These are phyloP conservation scores for Hoplostethus mediterraneus DNA, from an alignment of 2,797 vertebrate species.

Conservation along the genomic window DNA sequence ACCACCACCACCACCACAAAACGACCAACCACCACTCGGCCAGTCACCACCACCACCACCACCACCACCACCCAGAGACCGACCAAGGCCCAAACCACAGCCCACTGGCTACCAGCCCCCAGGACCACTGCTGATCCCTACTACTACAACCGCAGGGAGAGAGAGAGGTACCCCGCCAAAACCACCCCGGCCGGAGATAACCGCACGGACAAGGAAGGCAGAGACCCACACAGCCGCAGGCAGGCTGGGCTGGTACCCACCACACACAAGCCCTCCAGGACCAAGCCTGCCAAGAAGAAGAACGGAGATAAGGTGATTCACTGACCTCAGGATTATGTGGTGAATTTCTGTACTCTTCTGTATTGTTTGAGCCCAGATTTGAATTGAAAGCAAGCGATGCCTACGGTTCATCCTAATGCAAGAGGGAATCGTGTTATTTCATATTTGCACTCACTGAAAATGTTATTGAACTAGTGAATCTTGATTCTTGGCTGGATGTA, in stretches of 20 bases:
- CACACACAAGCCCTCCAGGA: slow-evolving; percentile 86
- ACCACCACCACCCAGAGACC: slow-evolving; percentile 84
- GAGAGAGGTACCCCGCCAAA: slow-evolving; percentile 75
- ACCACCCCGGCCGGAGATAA: slow-evolving; percentile 90
- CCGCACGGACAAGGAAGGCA: slow-evolving; percentile 87
- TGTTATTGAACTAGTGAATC: too few species aligned
- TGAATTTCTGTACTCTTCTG: background rate
- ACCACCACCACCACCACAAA: slow-evolving; percentile 72
- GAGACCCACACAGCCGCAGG: slow-evolving; percentile 74
- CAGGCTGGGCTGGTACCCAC: slow-evolving; percentile 75
- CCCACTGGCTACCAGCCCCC: slow-evolving; percentile 70
- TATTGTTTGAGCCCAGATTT: too few species aligned
- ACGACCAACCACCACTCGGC: slow-evolving; percentile 75
- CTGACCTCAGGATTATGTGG: background rate
- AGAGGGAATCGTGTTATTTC: too few species aligned
- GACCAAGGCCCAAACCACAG: slow-evolving; percentile 77
- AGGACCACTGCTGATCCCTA: slow-evolving; percentile 81
- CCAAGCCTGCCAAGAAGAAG: slow-evolving; percentile 88
- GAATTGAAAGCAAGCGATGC: too few species aligned
- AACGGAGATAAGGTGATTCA: slow-evolving; percentile 75
- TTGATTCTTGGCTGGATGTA: too few species aligned
- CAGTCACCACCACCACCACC: slow-evolving; percentile 72
- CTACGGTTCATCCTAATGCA: too few species aligned
- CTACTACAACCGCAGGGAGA: slow-evolving; percentile 84
- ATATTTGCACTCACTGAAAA: too few species aligned